Percentiles rank a stretch among this genome's conserved stretches.
Conservation (phyloP, 2,113 vertebrate species). For the Hymenochirus boettgeri region DNA sequence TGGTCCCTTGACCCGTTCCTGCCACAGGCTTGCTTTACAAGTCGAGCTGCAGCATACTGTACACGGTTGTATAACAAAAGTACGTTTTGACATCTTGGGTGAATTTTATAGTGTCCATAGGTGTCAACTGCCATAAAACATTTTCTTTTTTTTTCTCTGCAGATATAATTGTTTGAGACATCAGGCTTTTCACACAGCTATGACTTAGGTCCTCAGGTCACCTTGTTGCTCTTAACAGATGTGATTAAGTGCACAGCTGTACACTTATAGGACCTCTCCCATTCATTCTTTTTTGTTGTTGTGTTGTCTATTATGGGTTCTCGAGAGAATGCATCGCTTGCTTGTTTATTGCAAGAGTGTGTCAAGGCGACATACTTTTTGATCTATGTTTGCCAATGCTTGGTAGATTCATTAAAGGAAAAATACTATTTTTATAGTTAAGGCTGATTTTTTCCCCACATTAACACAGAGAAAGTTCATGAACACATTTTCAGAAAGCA, state of each 20-base stretch:
- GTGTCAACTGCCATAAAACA: slow-evolving; percentile 33
- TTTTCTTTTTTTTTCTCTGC: slow-evolving; percentile 22
- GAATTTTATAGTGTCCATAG: slow-evolving; percentile 36
- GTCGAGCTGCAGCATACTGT: slow-evolving; percentile 28
- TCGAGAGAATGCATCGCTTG: not conserved
- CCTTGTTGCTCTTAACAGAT: slow-evolving; percentile 40
- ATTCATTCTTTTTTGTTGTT: slow-evolving; percentile 22
- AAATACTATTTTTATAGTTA: no score
- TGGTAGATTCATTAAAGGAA: no score
- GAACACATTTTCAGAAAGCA: no score
- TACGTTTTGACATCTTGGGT: slow-evolving; percentile 35
- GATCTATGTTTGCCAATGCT: no score
- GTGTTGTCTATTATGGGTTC: slow-evolving; percentile 18
- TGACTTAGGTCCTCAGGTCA: slow-evolving; percentile 36
- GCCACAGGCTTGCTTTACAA: slow-evolving; percentile 33
- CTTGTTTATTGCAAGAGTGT: slow-evolving; percentile 15
- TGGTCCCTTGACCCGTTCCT: slow-evolving; percentile 23
- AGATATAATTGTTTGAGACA: slow-evolving; percentile 33
- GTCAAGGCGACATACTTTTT: not conserved
- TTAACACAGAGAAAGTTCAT: no score
- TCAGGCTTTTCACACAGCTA: slow-evolving; percentile 27
- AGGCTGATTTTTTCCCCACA: no score
- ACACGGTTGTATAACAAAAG: slow-evolving; percentile 32
- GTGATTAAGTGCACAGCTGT: slow-evolving; percentile 34
- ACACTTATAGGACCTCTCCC: slow-evolving; percentile 27